These are phyloP conservation scores for Myotis vivesi DNA, from an alignment of 2,797 vertebrate genomes.

Conservation along the genomic window DNA sequence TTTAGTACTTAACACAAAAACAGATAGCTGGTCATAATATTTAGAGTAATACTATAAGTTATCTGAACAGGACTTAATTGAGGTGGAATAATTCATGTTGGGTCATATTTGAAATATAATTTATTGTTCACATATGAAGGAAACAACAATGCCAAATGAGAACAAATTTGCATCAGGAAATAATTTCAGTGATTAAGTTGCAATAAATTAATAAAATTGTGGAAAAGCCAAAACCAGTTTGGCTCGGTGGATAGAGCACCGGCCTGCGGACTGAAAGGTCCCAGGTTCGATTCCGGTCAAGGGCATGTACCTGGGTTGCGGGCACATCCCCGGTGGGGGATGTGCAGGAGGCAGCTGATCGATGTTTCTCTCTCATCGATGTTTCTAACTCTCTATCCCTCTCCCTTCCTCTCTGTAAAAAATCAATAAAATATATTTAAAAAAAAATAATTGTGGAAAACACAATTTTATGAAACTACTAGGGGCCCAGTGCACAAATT, in stretches of 20 bases:
- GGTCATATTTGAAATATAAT: slow-evolving; percentile 7
- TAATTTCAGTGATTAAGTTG: neutral
- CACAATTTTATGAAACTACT: neutral
- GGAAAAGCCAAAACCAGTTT: no score
- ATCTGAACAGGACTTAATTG: neutral
- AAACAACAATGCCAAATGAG: neutral
- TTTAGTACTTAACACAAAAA: neutral
- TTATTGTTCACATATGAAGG: neutral
- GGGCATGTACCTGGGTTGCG: no score
- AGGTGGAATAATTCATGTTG: neutral
- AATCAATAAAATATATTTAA: no score
- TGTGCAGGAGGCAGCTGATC: no score
- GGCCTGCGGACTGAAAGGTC: no score
- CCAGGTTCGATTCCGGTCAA: no score
- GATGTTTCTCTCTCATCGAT: no score
- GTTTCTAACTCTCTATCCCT: no score
- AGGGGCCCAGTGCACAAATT: no score
- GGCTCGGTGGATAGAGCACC: no score
- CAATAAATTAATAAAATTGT: neutral
- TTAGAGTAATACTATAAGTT: neutral
- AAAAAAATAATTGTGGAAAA: neutral
- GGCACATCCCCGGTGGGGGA: no score
- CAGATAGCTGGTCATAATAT: neutral
- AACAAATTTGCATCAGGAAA: neutral
- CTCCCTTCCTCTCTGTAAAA: no score